Evolutionary conservation across 2,888 invertebrate genomes (phyloP), one percentile per base, ranked within the genome.

Genomic region (Tiliacea citrago): DNA sequence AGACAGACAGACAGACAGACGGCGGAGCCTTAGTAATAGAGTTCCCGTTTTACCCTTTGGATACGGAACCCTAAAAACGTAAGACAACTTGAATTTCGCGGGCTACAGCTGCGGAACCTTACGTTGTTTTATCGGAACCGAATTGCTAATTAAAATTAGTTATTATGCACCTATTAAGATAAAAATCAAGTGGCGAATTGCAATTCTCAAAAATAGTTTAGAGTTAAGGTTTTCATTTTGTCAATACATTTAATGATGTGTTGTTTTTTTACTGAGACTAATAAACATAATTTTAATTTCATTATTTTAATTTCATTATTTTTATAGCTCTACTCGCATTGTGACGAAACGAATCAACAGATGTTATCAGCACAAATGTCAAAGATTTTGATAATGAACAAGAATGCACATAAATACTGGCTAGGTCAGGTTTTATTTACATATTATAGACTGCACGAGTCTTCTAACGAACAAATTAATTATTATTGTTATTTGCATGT

Each of bases 341-440:
- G 18, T n/a, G 13, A 18, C 13, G 21, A 18, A 47, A 51, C 13
- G 10, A 9, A 18, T 58, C 29, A n/a, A 13, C 13, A 53, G 24
- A 74, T 73, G 39, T 29, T 53, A 58, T 80, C 80, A 42, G 29
- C 21, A 7, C n/a, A 80, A 65, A 77, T 60, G 58, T 49, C 75
- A 80, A 75, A 49, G 42, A 39, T 39, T 3, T 7, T 39, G 39
- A 29, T 39, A 7, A 47, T 5, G 10, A 24, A 13, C 21, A 29
- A 35, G 24, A 73, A 35, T 57, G 39, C 13, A 57, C 16, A 18
- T 24, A 55, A 62, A 29, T 49, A 21, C 35, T 45, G 8, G 9
- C 45, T 55, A 62, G 49, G 35, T 79, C 79, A 71, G 61, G 35
- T 55, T 60, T 68, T 53, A 53, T 53, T 69, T 39, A 18, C 18